Base-by-base conservation (phyloP, 2,888 invertebrate genomes). In the Eumacrocentrus americanus region DNA sequence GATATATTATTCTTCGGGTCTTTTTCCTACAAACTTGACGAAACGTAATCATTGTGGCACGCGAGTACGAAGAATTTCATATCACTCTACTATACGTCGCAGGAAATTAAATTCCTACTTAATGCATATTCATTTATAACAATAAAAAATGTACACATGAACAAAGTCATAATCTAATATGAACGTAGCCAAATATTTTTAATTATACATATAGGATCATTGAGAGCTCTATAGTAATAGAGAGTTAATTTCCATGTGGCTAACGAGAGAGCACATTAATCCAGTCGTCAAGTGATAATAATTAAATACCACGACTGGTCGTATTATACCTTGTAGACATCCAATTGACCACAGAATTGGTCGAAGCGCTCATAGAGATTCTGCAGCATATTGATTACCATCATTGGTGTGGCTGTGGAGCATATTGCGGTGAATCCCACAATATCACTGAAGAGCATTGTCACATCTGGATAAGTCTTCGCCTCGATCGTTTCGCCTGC, bases 401-500 rank as follows among this genome's bases (percentile, higher is more conserved):
- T 94, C 88, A 97, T 92, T 0, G 96, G 96, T 0, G 95, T 95
- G 16, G 95, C 93, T 0, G 94, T 92, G 0, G 95, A 93, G 74
- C 97, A 97, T 74, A 97, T 97, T 34, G 94, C 94, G 0, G 96
- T 97, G 81, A 97, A 97, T 16, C 96, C 96, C 0, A 97, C 96
- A 57, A 97, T 95, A 75, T 97, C 96, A 73, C 95, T 95, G 83
- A 97, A 97, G 47, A 97, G 83, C 91, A 96, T 95, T 1, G 96
- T 95, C 54, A 96, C 96, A 80, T 95, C 89, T 69, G 95, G 92
- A 79, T 95, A 93, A 46, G 92, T 94, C 81, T 94, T 92, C 0
- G 96, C 95, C 81, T 95, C 94, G 58, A 97, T 95, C 55, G 89
- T 88, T 79, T 95, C 91, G 62, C 95, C 93, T 91, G 71, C 29